A percentile compares a stretch with the other conserved stretches of the same genome.
Evolutionary conservation across 2,888 invertebrate species (phyloP).

Genomic region (Pseudeuparius sepicola): DNA sequence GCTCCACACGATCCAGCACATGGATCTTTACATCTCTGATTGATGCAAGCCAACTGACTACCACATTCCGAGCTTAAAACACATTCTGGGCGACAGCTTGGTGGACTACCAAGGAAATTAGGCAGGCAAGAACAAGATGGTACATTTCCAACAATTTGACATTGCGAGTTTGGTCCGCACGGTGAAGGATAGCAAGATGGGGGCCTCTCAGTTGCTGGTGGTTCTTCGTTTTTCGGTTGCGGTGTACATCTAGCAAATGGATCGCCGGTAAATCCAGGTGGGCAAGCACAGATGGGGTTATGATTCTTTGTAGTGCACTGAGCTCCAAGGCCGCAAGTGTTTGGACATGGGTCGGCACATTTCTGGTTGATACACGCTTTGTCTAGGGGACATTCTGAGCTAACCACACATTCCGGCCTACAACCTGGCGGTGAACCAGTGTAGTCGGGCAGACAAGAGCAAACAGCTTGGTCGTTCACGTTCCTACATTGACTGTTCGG

Average conservation of each 20-base stretch:
- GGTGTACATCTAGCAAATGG: slow-evolving; percentile 69
- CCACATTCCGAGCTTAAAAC: slow-evolving; percentile 71
- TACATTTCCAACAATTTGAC: slow-evolving; percentile 60
- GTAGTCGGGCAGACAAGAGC: slow-evolving; percentile 72
- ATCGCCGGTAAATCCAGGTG: slow-evolving; percentile 76
- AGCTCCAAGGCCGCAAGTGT: slow-evolving; percentile 78
- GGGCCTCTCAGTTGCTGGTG: slow-evolving; percentile 49
- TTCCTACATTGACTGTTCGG: slow-evolving; percentile 78
- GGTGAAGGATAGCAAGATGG: slow-evolving; percentile 74
- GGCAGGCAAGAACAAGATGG: slow-evolving; percentile 72
- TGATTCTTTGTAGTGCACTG: slow-evolving; percentile 76
- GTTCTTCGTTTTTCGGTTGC: slow-evolving; percentile 35
- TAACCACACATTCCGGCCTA: slow-evolving; percentile 78
- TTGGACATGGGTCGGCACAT: slow-evolving; percentile 80
- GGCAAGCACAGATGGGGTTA: slow-evolving; percentile 80
- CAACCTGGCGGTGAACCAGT: slow-evolving; percentile 62
- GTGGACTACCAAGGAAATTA: slow-evolving; percentile 70
- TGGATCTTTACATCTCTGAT: slow-evolving; percentile 72
- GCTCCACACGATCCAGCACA: slow-evolving; percentile 76
- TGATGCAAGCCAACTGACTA: slow-evolving; percentile 64
- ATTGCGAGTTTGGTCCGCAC: slow-evolving; percentile 75
- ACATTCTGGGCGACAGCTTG: slow-evolving; percentile 72
- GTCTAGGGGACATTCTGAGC: slow-evolving; percentile 71
- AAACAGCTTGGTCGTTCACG: slow-evolving; percentile 71
- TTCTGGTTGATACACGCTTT: slow-evolving; percentile 77